Base-by-base conservation (phyloP, 2,888 invertebrate species). In the Mystacides longicornis region DNA sequence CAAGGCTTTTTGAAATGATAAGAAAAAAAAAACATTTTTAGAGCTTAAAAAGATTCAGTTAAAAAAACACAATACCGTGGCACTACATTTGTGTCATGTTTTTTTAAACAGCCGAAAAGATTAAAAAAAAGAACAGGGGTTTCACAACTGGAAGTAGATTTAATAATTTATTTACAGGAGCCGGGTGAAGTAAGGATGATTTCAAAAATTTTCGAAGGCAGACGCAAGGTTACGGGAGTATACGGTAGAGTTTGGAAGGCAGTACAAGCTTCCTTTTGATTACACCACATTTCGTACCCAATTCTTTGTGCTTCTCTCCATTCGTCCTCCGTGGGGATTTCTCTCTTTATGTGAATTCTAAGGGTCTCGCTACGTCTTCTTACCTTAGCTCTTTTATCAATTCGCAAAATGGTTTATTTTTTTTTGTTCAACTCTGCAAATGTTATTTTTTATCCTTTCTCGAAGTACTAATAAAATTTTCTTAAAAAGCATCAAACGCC, bases 261-360 rank as follows among this genome's bases (percentile, higher is more conserved):
- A 27, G 7, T 27, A 27, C 27, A 27, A 27, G 52, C 57, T 57
- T 57, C 57, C 60, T 57, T 58, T 60, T 60, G 60, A 60, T 57
- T 60, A 55, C 60, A 47, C 57, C 60, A 52, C 60, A 60, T 57
- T 37, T 55, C 57, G 60, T 58, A 55, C 53, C 53, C 57, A 60
- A 60, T 60, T 58, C 55, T 60, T 60, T 60, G 53, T 51, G 55
- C 55, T 51, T 23, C 51, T 14, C 37, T 37, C 37, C 14, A 37
- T 37, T 37, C 46, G 42, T 27, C 48, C 52, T 49, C 59, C 57
- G 27, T 22, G 19, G 59, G 57, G 57, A 57, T 56, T 55, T 55
- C 55, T 54, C 60, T 55, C 49, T 55, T 55, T 57, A 37, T 37
- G 60, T 37, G 37, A 37, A 60, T 60, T 58, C 56, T 49, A 53